A percentile compares a stretch with the other conserved stretches of the same genome.
These are phyloP conservation scores for Molorchus minor DNA, from an alignment of 2,888 invertebrate species.

Conservation along the genomic window DNA sequence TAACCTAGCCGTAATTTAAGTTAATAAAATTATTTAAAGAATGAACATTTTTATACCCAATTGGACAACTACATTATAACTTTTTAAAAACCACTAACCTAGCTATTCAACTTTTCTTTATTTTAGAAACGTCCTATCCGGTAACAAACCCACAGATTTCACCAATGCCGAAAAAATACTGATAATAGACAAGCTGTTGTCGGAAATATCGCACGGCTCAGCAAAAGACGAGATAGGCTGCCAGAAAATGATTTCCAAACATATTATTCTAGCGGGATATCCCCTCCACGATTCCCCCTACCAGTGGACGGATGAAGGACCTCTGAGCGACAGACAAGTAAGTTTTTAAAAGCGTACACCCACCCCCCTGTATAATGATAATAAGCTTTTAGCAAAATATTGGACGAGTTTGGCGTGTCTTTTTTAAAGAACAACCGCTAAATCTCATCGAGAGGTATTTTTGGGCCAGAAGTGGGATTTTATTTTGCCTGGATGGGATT, in stretches of 20 bases:
- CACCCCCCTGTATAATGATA: background rate
- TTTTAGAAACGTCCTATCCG: background rate
- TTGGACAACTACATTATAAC: too few relatives aligned
- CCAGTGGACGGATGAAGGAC: slow-evolving; percentile 50
- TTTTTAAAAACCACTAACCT: too few relatives aligned
- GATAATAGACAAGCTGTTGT: slow-evolving; percentile 46
- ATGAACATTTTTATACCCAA: too few relatives aligned
- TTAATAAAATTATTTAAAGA: too few relatives aligned
- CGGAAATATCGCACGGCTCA: too few relatives aligned
- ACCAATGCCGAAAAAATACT: slow-evolving; percentile 52
- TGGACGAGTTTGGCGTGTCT: slow-evolving; percentile 67
- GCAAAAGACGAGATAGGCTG: slow-evolving; percentile 50
- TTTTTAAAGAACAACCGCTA: slow-evolving; percentile 69
- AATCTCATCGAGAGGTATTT: slow-evolving; percentile 67
- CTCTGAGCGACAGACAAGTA: slow-evolving; percentile 59
- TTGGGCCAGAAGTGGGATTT: slow-evolving; percentile 66
- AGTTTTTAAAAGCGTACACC: background rate
- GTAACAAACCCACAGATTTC: background rate
- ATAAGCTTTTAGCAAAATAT: slow-evolving; percentile 65
- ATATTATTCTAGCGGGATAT: slow-evolving; percentile 53
- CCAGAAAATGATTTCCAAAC: slow-evolving; percentile 46
- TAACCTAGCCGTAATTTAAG: too few relatives aligned
- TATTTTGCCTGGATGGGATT: slow-evolving; percentile 68
- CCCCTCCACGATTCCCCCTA: slow-evolving; percentile 58
- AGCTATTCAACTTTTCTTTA: too few relatives aligned